These are phyloP conservation scores for Himalopsyche phryganea DNA, from an alignment of 1,140 invertebrate species.

Conservation along the genomic window DNA sequence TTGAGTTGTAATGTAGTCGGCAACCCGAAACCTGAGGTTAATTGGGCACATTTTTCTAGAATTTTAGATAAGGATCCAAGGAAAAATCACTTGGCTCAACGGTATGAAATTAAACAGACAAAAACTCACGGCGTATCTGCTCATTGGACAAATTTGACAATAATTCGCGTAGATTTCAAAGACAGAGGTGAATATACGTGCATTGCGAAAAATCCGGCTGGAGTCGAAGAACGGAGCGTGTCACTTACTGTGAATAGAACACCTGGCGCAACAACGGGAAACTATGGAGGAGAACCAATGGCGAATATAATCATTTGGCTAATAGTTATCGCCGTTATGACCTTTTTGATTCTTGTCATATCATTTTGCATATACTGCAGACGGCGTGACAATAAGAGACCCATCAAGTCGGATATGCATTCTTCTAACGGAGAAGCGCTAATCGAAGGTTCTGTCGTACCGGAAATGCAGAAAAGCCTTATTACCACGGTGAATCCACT, in stretches of 20 bases:
- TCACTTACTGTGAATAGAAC: constrained; percentile 58
- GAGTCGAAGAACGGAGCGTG: constrained; percentile 71
- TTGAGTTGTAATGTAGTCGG: constrained; percentile 74
- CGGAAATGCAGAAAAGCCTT: constrained; percentile 75
- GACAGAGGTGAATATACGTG: constrained; percentile 89
- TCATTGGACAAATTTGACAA: constrained; percentile 75
- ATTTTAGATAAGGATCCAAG: constrained; percentile 56
- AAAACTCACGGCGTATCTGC: constrained; percentile 47
- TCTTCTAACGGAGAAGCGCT: constrained; percentile 59
- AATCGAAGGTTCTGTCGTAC: constrained; percentile 55
- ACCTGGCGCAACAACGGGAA: constrained; percentile 46
- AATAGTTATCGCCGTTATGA: constrained; percentile 52
- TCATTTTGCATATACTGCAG: constrained; percentile 67
- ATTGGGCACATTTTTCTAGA: constrained; percentile 67
- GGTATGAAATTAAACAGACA: constrained; percentile 45
- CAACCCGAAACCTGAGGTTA: constrained; percentile 69
- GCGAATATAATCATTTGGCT: constrained; percentile 53
- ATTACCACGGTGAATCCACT: constrained; percentile 79
- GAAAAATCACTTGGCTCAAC: constrained; percentile 51
- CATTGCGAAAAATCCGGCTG: constrained; percentile 79
- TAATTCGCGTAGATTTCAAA: constrained; percentile 62
- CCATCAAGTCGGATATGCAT: constrained; percentile 57
- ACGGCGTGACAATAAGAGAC: constrained; percentile 51
- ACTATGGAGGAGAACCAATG: constrained; percentile 48
- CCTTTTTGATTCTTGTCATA: constrained; percentile 61